Percentiles rank a stretch among this genome's conserved stretches.
Evolutionary conservation across 92 coral and sea anemone genomes (phyloP).

Genomic region (Phymanthus crucifer): DNA sequence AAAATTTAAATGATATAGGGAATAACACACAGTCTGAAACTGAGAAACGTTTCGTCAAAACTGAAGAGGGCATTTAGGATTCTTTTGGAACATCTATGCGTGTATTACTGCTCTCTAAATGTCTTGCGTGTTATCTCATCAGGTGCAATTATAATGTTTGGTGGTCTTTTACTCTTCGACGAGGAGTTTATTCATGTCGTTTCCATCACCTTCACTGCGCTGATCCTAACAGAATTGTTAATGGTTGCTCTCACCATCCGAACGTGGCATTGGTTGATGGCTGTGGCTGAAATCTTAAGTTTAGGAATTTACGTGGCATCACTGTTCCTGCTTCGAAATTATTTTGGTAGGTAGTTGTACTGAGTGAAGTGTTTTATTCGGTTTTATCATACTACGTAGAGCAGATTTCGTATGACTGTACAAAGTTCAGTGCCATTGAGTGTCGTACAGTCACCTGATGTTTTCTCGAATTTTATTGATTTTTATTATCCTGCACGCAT

Average conservation of each 20-base stretch:
- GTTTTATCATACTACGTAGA: too few relatives aligned
- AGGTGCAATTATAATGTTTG: constrained; percentile 98
- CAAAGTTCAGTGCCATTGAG: too few relatives aligned
- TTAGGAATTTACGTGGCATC: constrained; percentile 88
- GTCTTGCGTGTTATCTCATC: not conserved
- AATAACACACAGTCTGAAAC: too few relatives aligned
- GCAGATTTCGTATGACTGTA: too few relatives aligned
- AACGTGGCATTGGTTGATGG: constrained; percentile 99
- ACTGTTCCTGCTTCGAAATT: constrained; percentile 67
- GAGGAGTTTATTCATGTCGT: constrained; percentile 95
- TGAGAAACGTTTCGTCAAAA: too few relatives aligned
- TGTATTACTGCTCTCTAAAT: not conserved
- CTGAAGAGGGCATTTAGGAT: too few relatives aligned
- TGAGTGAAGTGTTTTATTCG: too few relatives aligned
- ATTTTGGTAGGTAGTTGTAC: constrained; percentile 98
- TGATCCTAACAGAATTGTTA: constrained; percentile 88
- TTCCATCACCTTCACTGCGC: constrained; percentile 92
- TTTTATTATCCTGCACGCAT: too few relatives aligned
- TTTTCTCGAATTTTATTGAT: too few relatives aligned
- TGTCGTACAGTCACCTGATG: too few relatives aligned
- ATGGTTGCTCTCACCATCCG: constrained; percentile 97
- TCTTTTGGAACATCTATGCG: not conserved
- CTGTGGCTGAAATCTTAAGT: constrained; percentile 82
- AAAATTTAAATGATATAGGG: too few relatives aligned
- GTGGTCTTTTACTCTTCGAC: constrained; percentile 88